phyloP scores from a whole-genome alignment of 1,140 invertebrate species.

The Melitaea cinxia region DNA sequence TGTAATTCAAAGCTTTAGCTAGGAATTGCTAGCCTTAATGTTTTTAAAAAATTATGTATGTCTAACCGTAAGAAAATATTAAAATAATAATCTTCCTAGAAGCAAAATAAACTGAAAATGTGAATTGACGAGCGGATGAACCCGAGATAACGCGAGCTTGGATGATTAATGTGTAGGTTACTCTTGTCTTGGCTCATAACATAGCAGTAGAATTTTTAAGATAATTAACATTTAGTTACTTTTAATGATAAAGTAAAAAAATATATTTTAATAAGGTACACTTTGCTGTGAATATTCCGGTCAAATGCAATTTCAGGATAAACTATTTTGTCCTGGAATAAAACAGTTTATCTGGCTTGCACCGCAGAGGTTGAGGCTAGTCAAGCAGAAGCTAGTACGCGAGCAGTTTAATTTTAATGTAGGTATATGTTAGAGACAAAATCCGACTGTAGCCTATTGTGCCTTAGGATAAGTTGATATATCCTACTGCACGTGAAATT shows the following conservation, averaged over 20 bases:
- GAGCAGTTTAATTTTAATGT: too few relatives aligned
- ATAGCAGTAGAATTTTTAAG: slow-evolving; percentile 33
- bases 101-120: slow-evolving; percentile 40
- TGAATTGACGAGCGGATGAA: slow-evolving; percentile 42
- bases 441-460: too few relatives aligned
- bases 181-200: slow-evolving; percentile 33
- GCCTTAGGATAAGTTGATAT: too few relatives aligned
- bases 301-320: too few relatives aligned
- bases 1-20: too few relatives aligned
- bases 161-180: slow-evolving; percentile 48
- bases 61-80: slow-evolving; percentile 15
- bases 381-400: too few relatives aligned
- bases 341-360: too few relatives aligned
- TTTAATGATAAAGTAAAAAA: slow-evolving; percentile 7
- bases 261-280: not conserved
- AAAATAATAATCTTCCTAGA: slow-evolving; percentile 29
- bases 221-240: slow-evolving; percentile 33
- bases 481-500: too few relatives aligned
- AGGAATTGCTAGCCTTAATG: slow-evolving; percentile 6
- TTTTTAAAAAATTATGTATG: not conserved
- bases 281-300: too few relatives aligned
- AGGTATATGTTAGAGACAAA: too few relatives aligned
- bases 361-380: too few relatives aligned
- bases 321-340: not conserved
- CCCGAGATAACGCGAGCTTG: slow-evolving; percentile 32